Conservation (phyloP, 2,113 vertebrate genomes). For the Alaudala cheleensis region DNA sequence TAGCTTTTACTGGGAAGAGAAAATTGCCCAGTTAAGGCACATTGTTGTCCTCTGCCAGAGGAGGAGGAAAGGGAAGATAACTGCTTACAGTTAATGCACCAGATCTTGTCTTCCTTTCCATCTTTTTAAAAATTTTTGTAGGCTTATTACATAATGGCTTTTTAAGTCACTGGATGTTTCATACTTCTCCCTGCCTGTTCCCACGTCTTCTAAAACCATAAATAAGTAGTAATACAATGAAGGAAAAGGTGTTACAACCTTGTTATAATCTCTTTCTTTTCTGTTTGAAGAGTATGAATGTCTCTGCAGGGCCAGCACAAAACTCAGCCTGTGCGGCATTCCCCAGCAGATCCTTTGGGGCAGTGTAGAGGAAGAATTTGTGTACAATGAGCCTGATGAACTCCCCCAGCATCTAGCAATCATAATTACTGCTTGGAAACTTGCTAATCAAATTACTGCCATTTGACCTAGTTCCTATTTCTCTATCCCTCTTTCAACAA, state of each 20-base stretch:
- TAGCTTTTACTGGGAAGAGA: neutral
- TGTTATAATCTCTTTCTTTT: neutral
- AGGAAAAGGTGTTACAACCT: neutral
- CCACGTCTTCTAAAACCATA: neutral
- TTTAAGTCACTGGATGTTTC: neutral
- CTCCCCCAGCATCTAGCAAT: neutral
- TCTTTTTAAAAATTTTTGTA: neutral
- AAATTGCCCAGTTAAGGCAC: neutral
- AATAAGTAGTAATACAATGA: neutral
- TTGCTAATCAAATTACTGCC: neutral
- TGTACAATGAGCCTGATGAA: fast-evolving
- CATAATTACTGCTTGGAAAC: neutral
- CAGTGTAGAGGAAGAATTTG: neutral
- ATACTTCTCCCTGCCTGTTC: neutral
- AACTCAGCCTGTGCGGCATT: neutral
- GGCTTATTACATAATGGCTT: neutral
- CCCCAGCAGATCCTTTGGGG: neutral
- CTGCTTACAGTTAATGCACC: neutral
- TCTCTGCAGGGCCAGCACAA: neutral
- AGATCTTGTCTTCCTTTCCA: neutral
- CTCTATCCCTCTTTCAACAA: neutral
- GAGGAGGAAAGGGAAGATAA: neutral
- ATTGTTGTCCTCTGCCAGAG: neutral
- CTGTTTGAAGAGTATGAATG: neutral
- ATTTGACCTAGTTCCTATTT: neutral